Percentiles rank a stretch among this genome's conserved stretches.
These are phyloP conservation scores for Petaurus breviceps DNA, from an alignment of 2,113 vertebrate genomes.

Conservation along the genomic window DNA sequence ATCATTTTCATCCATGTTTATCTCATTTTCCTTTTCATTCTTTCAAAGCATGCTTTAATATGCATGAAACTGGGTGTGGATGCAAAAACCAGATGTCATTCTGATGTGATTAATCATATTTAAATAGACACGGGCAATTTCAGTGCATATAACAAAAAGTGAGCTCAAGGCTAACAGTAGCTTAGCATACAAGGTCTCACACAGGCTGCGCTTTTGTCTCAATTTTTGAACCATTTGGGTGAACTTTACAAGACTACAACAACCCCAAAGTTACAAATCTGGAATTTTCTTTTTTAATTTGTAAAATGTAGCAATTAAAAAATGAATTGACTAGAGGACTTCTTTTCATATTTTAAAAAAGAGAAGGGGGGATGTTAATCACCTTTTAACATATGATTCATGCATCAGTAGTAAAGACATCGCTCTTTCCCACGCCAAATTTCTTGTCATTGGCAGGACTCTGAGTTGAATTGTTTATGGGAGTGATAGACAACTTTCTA, in stretches of 20 bases:
- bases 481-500: not conserved
- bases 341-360: conserved; percentile 23
- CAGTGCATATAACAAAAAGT: conserved; percentile 57
- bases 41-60: conserved; percentile 81
- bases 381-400: not conserved
- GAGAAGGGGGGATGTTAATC: not conserved
- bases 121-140: conserved; percentile 42
- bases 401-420: conserved; percentile 1
- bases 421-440: not conserved
- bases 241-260: conserved; percentile 52
- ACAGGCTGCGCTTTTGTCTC: conserved; percentile 36
- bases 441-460: not conserved
- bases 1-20: conserved; percentile 62
- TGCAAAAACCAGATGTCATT: conserved; percentile 53
- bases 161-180: conserved; percentile 57
- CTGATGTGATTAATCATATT: conserved; percentile 67
- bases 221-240: conserved; percentile 43
- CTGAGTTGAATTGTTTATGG: not conserved
- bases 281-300: conserved; percentile 47
- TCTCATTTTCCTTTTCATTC: conserved; percentile 64
- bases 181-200: conserved; percentile 12
- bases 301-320: conserved; percentile 16
- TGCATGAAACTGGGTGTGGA: conserved; percentile 79
- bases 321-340: conserved; percentile 17
- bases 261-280: conserved; percentile 32